Base-by-base conservation (phyloP, 2,113 vertebrate species). In the Panthera tigris region DNA sequence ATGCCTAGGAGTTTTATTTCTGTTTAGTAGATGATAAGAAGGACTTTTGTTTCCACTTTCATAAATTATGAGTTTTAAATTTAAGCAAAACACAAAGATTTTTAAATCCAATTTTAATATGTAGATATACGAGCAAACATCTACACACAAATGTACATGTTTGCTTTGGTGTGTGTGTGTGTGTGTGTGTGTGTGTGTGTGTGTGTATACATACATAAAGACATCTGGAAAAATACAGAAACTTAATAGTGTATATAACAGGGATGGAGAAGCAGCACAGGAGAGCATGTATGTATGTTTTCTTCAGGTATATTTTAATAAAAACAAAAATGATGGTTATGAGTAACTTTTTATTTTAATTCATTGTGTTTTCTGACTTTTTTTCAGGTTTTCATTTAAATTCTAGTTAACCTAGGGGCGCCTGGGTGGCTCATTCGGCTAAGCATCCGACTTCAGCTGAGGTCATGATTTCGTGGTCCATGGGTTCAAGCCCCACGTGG, bases 41-140 rank as follows among this genome's bases (percentile, higher is more conserved):
- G 50, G n/a, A 94, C 14, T 87, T 94, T 11, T 33, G 19, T 79
- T 94, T 66, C 36, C 48, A 69, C 41, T 94, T 79, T 87, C 45
- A 87, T 45, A 87, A 45, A 68, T 45, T 82, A 45, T 39, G 66
- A 86, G 36, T 65, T 94, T 93, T 13, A 78, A 87, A 94, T 68
- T 66, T 74, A 65, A 52, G 33, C 82, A 50, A 85, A 25, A 85
- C 23, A 76, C 4, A 76, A 84, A 57, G 36, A 31, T 68, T 82
- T 73, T 94, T 80, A 45, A 94, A 82, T 81, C 81, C 65, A 16
- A 41, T 81, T 88, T 94, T 88, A 88, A 31, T 23, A 55, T 55
- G 27, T n/a, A 55, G 27, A 55, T 41, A 66, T 55, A 80, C 36
- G 36, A 87, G 57, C 21, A 88, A 79, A 69, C 21, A 88, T 52